Evolutionary conservation across 2,113 vertebrate species (phyloP).

Genomic region (Megaceryle maxima): DNA sequence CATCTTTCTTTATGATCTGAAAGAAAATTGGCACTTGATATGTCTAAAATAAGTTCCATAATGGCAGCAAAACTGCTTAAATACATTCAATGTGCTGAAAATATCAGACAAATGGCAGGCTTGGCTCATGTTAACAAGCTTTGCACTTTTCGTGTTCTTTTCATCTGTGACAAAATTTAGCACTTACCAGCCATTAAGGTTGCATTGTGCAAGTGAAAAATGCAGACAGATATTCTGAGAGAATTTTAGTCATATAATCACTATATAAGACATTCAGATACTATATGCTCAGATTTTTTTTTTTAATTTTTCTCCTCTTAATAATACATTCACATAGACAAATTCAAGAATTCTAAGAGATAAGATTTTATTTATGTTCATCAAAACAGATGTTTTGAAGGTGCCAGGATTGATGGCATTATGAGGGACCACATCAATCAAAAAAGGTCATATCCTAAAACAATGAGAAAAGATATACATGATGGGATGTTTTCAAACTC

Average conservation of each 20-base stretch:
- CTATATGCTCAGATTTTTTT: not conserved
- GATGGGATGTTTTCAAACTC: not conserved
- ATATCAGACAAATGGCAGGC: constrained; percentile 57
- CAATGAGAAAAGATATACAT: not conserved
- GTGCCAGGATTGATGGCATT: not conserved
- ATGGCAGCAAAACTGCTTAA: constrained; percentile 35
- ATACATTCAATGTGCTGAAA: constrained; percentile 44
- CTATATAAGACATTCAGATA: constrained; percentile 20
- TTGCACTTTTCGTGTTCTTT: constrained; percentile 38
- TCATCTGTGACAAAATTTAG: constrained; percentile 56
- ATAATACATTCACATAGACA: not conserved
- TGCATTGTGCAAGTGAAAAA: constrained; percentile 51
- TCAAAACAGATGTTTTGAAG: not conserved
- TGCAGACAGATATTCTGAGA: constrained; percentile 41
- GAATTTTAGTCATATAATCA: constrained; percentile 48
- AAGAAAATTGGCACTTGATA: constrained; percentile 45
- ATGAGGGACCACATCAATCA: not conserved
- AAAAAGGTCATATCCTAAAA: not conserved
- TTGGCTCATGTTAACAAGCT: constrained; percentile 60
- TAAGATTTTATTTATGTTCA: not conserved
- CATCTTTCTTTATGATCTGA: constrained; percentile 12
- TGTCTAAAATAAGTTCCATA: constrained; percentile 45
- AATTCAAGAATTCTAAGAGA: not conserved
- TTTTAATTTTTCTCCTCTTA: not conserved
- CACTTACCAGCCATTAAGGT: constrained; percentile 49